Percentiles rank a stretch among this genome's conserved stretches.
These are phyloP conservation scores for Trichoplusia ni DNA, from an alignment of 1,140 invertebrate species.

Conservation along the genomic window DNA sequence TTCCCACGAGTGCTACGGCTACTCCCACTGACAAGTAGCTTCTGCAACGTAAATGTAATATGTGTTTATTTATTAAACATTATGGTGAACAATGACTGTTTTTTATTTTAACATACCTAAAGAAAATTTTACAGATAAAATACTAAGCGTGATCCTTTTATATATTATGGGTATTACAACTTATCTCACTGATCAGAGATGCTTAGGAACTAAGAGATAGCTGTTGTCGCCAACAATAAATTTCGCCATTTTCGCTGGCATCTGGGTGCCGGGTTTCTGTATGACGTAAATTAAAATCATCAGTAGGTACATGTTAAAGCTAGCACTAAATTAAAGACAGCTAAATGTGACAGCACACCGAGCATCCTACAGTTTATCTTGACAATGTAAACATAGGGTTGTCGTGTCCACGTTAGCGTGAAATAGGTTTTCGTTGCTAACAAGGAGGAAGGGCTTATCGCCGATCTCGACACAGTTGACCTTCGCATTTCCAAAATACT, in stretches of 20 bases:
- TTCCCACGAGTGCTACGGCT: conserved; percentile 55
- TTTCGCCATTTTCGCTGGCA: too few species aligned
- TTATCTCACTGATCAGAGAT: too few species aligned
- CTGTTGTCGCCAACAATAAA: too few species aligned
- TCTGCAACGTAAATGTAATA: conserved; percentile 65
- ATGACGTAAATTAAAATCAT: too few species aligned
- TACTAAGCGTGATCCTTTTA: too few species aligned
- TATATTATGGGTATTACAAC: too few species aligned
- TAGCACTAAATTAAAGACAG: not conserved
- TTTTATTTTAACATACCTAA: too few species aligned
- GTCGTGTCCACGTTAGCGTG: conserved; percentile 53
- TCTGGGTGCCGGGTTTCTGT: too few species aligned
- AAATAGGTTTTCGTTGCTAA: conserved; percentile 61
- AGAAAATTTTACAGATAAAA: too few species aligned
- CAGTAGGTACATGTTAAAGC: too few species aligned
- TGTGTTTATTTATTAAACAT: conserved; percentile 75
- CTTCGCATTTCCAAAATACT: conserved; percentile 75
- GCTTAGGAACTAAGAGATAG: too few species aligned
- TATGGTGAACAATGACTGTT: conserved; percentile 34
- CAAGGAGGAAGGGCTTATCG: conserved; percentile 66
- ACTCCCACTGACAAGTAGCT: conserved; percentile 57
- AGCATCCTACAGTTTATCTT: not conserved
- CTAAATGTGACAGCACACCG: not conserved
- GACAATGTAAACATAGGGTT: conserved; percentile 29
- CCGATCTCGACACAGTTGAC: conserved; percentile 54